Percentiles rank a stretch among this genome's conserved stretches.
Conservation (phyloP, 1,140 invertebrate genomes). For the Philaenus spumarius region DNA sequence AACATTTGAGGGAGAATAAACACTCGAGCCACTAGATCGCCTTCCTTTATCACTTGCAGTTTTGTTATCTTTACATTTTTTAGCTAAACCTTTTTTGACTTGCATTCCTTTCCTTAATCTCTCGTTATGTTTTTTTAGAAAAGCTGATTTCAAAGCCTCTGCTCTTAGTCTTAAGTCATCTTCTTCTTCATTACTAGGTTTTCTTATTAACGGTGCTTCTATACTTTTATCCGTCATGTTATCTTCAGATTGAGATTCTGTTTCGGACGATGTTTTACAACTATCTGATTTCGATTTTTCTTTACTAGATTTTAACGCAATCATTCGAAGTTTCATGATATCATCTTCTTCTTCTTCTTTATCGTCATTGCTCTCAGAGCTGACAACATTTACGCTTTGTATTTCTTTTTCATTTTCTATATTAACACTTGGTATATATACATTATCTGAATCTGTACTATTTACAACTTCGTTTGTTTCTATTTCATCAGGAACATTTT, state of each 20-base stretch:
- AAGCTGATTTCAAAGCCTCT: conserved; percentile 6
- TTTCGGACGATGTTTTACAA: neutral
- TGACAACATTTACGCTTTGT: too few species aligned
- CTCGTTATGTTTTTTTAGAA: conserved; percentile 1
- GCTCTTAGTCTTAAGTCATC: neutral
- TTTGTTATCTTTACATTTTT: too few species aligned
- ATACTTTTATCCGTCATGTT: neutral
- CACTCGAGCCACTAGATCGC: neutral
- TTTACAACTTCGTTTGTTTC: too few species aligned
- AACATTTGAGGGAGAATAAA: neutral
- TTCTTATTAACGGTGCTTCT: neutral
- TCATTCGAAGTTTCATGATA: neutral
- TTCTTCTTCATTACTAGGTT: neutral
- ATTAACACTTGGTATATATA: too few species aligned
- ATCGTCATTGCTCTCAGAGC: neutral
- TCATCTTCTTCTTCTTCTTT: conserved; percentile 1
- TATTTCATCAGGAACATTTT: too few species aligned
- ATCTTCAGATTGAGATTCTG: neutral
- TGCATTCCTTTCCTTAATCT: neutral
- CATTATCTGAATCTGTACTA: too few species aligned
- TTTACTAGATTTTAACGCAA: conserved; percentile 1
- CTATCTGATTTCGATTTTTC: neutral
- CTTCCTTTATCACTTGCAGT: neutral
- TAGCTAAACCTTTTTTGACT: neutral
- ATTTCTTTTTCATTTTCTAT: too few species aligned